phyloP scores from a whole-genome alignment of 2,113 vertebrate genomes.

The Perccottus glenii region DNA sequence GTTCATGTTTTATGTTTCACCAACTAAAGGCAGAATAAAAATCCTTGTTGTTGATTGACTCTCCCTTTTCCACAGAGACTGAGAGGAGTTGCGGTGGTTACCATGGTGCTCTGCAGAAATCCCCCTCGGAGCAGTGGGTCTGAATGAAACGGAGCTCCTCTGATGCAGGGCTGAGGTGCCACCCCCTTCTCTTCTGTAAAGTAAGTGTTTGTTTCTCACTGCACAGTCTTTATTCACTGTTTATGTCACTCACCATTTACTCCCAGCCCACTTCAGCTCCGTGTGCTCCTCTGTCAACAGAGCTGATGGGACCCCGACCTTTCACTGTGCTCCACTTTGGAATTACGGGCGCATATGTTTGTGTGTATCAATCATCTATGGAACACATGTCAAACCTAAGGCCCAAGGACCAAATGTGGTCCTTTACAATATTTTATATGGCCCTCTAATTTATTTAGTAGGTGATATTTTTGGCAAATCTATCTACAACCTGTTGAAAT shows the following conservation, averaged over 20 bases:
- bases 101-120: conserved; percentile 66
- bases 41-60: conserved; percentile 56
- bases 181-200: conserved; percentile 43
- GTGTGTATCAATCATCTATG: no score
- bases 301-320: background rate
- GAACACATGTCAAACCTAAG: no score
- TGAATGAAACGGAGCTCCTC: conserved; percentile 28
- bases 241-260: conserved; percentile 42
- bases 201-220: conserved; percentile 44
- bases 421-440: no score
- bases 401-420: no score
- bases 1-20: conserved; percentile 8
- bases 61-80: conserved; percentile 20
- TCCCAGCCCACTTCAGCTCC: conserved; percentile 30
- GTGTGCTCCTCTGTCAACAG: conserved; percentile 27
- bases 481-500: no score
- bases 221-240: conserved; percentile 33
- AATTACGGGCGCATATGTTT: background rate
- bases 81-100: conserved; percentile 63
- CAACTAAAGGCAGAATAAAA: conserved; percentile 27
- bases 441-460: no score
- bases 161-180: conserved; percentile 23
- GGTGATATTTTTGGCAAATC: no score
- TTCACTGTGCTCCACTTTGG: background rate
- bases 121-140: conserved; percentile 48